Evolutionary conservation across 2,797 vertebrate genomes (phyloP).

Genomic region (Octomys mimax): DNA sequence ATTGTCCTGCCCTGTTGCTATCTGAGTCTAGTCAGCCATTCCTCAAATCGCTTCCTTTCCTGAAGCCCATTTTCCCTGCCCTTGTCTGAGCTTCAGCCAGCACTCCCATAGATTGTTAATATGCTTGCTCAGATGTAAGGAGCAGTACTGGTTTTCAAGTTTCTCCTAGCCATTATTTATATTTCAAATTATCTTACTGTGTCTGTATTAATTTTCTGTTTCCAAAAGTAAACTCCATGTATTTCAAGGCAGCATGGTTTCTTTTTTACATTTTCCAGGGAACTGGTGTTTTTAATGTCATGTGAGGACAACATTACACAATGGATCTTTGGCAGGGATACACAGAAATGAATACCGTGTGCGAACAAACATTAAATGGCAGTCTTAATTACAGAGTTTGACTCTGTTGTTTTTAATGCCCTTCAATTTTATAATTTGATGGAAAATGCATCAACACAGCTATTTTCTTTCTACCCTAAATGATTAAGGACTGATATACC

Average conservation of each 20-base stretch:
- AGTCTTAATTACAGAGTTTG: slow-evolving; percentile 87
- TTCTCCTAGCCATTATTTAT: slow-evolving; percentile 80
- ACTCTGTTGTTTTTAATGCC: slow-evolving; percentile 87
- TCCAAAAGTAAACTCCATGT: slow-evolving; percentile 83
- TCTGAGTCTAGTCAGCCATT: slow-evolving; percentile 42
- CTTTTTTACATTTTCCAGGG: slow-evolving; percentile 86
- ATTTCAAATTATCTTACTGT: slow-evolving; percentile 82
- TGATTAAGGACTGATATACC: slow-evolving; percentile 84
- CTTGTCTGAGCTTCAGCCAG: slow-evolving; percentile 70
- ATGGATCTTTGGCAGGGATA: slow-evolving; percentile 85
- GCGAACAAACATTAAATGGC: slow-evolving; percentile 87
- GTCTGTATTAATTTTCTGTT: slow-evolving; percentile 84
- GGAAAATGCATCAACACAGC: slow-evolving; percentile 86
- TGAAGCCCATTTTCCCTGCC: slow-evolving; percentile 55
- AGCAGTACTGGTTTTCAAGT: slow-evolving; percentile 78
- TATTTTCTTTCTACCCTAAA: slow-evolving; percentile 84
- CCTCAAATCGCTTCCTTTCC: slow-evolving; percentile 25
- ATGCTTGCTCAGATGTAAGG: slow-evolving; percentile 70
- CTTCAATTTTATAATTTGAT: slow-evolving; percentile 87
- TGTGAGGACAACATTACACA: slow-evolving; percentile 87
- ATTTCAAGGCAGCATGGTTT: slow-evolving; percentile 83
- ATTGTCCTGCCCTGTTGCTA: neutral
- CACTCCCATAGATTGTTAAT: slow-evolving; percentile 42
- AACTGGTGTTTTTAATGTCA: slow-evolving; percentile 87
- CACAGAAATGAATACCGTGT: slow-evolving; percentile 87